A percentile compares a stretch with the other conserved stretches of the same genome.
Evolutionary conservation across 1,140 invertebrate genomes (phyloP).

Genomic region (Drosophila trapezifrons): DNA sequence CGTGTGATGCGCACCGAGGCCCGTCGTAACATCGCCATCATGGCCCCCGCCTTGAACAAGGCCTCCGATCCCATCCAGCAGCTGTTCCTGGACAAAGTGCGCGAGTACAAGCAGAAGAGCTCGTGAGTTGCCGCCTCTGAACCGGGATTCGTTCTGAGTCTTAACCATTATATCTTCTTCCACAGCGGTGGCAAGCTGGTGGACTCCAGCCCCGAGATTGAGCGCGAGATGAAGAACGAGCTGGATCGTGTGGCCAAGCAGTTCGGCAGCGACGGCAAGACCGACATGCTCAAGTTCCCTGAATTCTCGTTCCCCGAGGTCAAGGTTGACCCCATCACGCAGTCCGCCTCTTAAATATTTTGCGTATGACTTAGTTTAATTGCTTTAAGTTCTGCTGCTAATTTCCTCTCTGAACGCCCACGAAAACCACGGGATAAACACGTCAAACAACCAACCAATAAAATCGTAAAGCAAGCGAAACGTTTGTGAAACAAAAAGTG

Average conservation of each 20-base stretch:
- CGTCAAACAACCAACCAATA: constrained; percentile 30
- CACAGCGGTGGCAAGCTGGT: constrained; percentile 91
- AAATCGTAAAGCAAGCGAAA: constrained; percentile 45
- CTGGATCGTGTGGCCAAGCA: constrained; percentile 91
- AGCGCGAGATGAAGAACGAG: constrained; percentile 90
- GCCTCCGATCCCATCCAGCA: constrained; percentile 96
- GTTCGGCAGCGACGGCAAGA: constrained; percentile 90
- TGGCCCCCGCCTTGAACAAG: constrained; percentile 89
- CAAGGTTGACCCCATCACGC: constrained; percentile 86
- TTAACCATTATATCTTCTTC: too few relatives aligned
- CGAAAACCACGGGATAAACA: constrained; percentile 2
- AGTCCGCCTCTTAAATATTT: constrained; percentile 39
- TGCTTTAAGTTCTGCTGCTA: constrained; percentile 61
- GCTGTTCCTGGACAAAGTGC: constrained; percentile 96
- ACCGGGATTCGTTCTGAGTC: too few relatives aligned
- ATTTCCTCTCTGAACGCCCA: constrained; percentile 16
- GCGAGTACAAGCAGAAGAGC: constrained; percentile 90
- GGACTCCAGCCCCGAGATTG: constrained; percentile 90
- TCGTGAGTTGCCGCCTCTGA: constrained; percentile 43
- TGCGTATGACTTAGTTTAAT: constrained; percentile 56
- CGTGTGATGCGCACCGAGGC: constrained; percentile 73
- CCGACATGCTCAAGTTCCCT: constrained; percentile 95
- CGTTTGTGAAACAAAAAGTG: constrained; percentile 21
- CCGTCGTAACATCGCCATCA: constrained; percentile 87
- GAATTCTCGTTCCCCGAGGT: constrained; percentile 91